These are phyloP conservation scores for Merops nubicus DNA, from an alignment of 2,113 vertebrate genomes.

Conservation along the genomic window DNA sequence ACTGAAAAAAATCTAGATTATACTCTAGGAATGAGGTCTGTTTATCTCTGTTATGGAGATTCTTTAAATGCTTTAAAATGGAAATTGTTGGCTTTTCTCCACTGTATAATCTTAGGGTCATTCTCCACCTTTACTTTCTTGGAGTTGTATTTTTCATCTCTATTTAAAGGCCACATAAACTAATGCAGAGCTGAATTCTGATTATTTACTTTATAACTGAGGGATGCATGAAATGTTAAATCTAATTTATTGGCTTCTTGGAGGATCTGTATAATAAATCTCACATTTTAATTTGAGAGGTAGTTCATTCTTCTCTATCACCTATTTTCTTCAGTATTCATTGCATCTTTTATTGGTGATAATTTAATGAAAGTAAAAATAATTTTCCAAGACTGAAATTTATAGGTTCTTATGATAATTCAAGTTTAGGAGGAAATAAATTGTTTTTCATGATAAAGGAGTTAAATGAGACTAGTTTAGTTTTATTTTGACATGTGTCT, in stretches of 20 bases:
- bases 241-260: not conserved
- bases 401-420: not conserved
- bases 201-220: not conserved
- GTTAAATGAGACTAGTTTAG: not conserved
- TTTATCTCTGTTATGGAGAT: not conserved
- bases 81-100: not conserved
- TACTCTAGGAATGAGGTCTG: too few species aligned
- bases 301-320: not conserved
- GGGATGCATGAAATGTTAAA: not conserved
- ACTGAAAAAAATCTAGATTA: too few species aligned
- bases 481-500: not conserved
- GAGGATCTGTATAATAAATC: not conserved
- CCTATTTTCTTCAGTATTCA: not conserved
- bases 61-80: not conserved
- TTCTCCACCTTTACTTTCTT: not conserved
- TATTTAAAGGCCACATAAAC: not conserved
- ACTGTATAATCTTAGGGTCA: not conserved
- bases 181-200: not conserved
- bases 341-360: not conserved
- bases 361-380: not conserved
- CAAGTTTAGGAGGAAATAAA: not conserved
- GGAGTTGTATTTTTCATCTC: not conserved
- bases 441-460: not conserved
- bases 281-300: not conserved
- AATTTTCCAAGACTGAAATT: not conserved